phyloP scores from a whole-genome alignment of 2,113 vertebrate species.

The Clarias batrachus region DNA sequence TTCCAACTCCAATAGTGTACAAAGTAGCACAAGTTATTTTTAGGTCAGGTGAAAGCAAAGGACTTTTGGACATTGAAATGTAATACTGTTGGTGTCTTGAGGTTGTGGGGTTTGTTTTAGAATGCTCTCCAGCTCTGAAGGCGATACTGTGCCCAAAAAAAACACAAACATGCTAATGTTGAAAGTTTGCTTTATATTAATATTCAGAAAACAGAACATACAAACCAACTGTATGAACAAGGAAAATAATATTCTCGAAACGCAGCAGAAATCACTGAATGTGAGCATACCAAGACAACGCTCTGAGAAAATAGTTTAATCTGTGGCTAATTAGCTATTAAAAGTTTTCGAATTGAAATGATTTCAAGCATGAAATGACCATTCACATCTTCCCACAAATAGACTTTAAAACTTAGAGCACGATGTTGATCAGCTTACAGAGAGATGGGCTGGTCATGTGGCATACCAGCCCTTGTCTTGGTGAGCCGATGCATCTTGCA shows the following conservation, averaged over 20 bases:
- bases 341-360: background rate
- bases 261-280: background rate
- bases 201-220: background rate
- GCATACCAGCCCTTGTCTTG: too few species aligned
- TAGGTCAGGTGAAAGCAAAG: background rate
- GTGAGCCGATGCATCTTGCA: too few species aligned
- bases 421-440: background rate
- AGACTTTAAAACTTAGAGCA: background rate
- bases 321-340: background rate
- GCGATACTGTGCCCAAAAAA: slow-evolving; percentile 1
- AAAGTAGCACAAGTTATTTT: background rate
- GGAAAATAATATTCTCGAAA: background rate
- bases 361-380: too few species aligned
- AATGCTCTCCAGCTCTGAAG: background rate
- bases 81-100: slow-evolving; percentile 11
- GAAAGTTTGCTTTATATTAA: background rate
- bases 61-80: slow-evolving; percentile 1
- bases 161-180: background rate
- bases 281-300: background rate
- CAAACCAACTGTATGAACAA: background rate
- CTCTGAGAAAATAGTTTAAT: too few species aligned
- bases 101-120: slow-evolving; percentile 1
- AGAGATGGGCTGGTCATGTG: too few species aligned
- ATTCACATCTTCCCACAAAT: background rate
- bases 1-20: background rate